Evolutionary conservation across 2,888 invertebrate genomes (phyloP), one percentile per base, ranked within the genome.

Genomic region (Melikaiella ostensackeni): DNA sequence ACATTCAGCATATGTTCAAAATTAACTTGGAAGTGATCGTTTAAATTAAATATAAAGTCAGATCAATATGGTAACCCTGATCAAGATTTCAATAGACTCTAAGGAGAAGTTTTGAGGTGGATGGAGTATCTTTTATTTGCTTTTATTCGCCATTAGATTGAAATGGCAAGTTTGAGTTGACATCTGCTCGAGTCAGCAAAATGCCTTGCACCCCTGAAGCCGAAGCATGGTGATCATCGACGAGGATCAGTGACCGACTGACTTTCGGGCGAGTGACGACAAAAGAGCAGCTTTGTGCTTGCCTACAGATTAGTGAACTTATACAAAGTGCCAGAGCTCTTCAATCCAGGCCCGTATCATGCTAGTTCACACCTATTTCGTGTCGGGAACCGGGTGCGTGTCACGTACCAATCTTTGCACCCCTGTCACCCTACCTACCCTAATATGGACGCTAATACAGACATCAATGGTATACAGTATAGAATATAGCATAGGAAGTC

Each of bases 271-370:
- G 4, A 64, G 11, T 50, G 70, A 11, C 62, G 24, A 70, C 30
- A 76, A 82, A 88, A 86, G 84, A 85, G 74, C 78, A 81, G 84
- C 85, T 86, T 86, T 88, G 86, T 88, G 86, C n/a, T 84, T 86
- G 87, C 88, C 87, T 86, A 89, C 89, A 88, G 89, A 90, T 90
- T 90, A 90, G 89, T 88, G 87, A 88, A 89, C 87, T 90, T 85
- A 83, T 85, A 87, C 88, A 88, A 89, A 86, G 87, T 87, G 82
- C 83, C 78, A 77, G 74, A 61, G 77, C 78, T 59, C 63, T 76
- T 66, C 61, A 74, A 76, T 74, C 76, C 79, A 70, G 75, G 55
- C 55, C 62, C 74, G 57, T 59, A 74, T 77, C 78, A 63, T 80
- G 74, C 50, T 77, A 61, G 83, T 84, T 86, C 84, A 84, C 86